Conservation (phyloP, 2,113 vertebrate species). For the Cyphomyrus discorhynchus region DNA sequence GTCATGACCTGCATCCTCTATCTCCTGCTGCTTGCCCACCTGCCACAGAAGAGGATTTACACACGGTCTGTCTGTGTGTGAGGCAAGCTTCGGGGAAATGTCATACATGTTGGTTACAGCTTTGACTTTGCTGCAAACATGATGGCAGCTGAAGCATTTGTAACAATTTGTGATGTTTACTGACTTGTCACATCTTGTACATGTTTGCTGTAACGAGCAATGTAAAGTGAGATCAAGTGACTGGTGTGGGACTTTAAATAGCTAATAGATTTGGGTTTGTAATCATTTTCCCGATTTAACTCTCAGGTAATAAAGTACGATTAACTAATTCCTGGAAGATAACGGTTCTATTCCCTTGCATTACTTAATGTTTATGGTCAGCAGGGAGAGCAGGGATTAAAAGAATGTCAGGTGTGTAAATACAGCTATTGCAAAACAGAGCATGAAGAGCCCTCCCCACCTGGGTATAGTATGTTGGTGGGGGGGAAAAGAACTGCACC, state of each 20-base stretch:
- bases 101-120: background rate
- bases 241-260: background rate
- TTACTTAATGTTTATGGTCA: background rate
- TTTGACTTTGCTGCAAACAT: background rate
- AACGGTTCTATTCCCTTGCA: background rate
- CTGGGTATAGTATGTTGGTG: slow-evolving; percentile 73
- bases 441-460: slow-evolving; percentile 22
- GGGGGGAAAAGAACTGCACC: slow-evolving; percentile 70
- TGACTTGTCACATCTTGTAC: background rate
- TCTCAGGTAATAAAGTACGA: background rate
- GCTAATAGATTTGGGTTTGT: background rate
- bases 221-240: background rate
- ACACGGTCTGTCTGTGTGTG: background rate
- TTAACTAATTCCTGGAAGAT: background rate
- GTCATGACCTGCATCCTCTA: slow-evolving; percentile 63
- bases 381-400: background rate
- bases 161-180: background rate
- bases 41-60: slow-evolving; percentile 30
- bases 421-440: background rate
- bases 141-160: background rate
- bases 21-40: slow-evolving; percentile 71
- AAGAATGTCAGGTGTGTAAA: background rate
- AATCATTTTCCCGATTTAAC: background rate
- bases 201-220: background rate
- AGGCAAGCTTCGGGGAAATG: no score